Conservation (phyloP, 2,113 vertebrate species). For the Melanostigma gelatinosum region DNA sequence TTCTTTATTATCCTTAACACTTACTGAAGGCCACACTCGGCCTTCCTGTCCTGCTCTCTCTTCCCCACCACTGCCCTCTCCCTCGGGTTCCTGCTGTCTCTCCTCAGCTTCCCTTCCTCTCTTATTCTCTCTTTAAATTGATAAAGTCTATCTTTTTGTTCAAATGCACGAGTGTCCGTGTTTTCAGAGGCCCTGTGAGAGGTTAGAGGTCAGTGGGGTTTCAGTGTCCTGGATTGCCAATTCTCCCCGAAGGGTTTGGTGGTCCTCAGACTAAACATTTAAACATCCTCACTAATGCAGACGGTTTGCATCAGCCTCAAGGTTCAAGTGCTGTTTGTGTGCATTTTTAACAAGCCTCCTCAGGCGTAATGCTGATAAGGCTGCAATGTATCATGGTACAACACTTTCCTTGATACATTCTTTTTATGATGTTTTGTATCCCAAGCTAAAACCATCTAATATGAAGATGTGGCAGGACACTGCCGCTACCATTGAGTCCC, state of each 20-base stretch:
- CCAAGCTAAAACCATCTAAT: background rate
- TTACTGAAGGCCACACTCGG: conserved; percentile 63
- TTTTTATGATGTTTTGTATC: conserved; percentile 6
- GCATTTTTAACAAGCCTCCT: conserved; percentile 26
- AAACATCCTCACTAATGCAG: conserved; percentile 73
- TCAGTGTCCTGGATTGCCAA: conserved; percentile 36
- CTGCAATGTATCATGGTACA: conserved; percentile 4
- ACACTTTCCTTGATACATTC: conserved; percentile 1
- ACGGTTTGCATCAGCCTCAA: conserved; percentile 41
- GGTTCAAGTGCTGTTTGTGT: conserved; percentile 44
- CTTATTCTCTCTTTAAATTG: conserved; percentile 31
- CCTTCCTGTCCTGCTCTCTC: conserved; percentile 60
- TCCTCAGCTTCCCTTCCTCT: conserved; percentile 25
- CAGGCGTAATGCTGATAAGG: conserved; percentile 6
- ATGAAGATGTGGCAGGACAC: conserved; percentile 6
- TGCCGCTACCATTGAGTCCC: background rate
- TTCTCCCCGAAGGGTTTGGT: conserved; percentile 60
- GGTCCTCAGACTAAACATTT: conserved; percentile 61
- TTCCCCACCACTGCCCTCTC: conserved; percentile 7
- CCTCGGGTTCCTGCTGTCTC: conserved; percentile 36
- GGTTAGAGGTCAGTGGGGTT: conserved; percentile 67
- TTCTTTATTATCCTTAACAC: conserved; percentile 82
- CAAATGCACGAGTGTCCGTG: conserved; percentile 39
- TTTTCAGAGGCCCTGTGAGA: conserved; percentile 67
- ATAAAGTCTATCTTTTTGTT: conserved; percentile 43